A percentile compares a stretch with the other conserved stretches of the same genome.
These are phyloP conservation scores for Melipona quadrifasciata DNA, from an alignment of 1,140 invertebrate genomes.

Conservation along the genomic window DNA sequence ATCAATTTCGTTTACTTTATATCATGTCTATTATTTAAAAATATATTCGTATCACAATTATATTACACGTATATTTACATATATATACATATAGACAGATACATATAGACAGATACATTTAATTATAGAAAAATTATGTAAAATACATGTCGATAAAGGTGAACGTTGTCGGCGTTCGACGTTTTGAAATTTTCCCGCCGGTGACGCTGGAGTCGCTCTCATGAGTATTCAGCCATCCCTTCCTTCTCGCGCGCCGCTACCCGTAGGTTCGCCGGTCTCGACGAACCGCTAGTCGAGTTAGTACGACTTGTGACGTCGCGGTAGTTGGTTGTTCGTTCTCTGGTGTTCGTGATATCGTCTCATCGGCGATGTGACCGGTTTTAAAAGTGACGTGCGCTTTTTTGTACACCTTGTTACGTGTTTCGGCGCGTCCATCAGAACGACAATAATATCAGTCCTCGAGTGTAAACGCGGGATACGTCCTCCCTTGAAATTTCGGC, in stretches of 20 bases:
- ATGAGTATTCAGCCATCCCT: neutral
- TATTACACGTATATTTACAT: neutral
- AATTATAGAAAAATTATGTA: neutral
- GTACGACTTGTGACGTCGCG: slow-evolving; percentile 66
- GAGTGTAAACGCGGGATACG: slow-evolving; percentile 17
- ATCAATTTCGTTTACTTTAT: neutral
- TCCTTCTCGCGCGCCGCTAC: slow-evolving; percentile 1
- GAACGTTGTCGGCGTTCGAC: neutral
- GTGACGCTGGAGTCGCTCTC: neutral
- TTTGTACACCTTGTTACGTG: slow-evolving; percentile 1
- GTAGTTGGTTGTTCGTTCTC: slow-evolving; percentile 41
- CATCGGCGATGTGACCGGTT: slow-evolving; percentile 61
- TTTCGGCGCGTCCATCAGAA: neutral
- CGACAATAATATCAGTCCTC: slow-evolving; percentile 15
- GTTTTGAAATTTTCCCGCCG: neutral
- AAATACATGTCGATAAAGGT: slow-evolving; percentile 48
- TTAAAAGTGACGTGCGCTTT: slow-evolving; percentile 48
- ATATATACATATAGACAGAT: neutral
- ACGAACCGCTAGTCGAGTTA: slow-evolving; percentile 40
- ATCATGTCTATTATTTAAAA: no score
- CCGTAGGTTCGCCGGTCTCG: slow-evolving; percentile 28
- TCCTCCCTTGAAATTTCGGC: neutral
- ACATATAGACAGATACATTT: neutral
- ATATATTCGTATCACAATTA: neutral
- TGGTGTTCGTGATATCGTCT: slow-evolving; percentile 4